Evolutionary conservation across 1,140 invertebrate genomes (phyloP), one percentile per base, ranked within the genome.

Genomic region (Ephestia elutella): DNA sequence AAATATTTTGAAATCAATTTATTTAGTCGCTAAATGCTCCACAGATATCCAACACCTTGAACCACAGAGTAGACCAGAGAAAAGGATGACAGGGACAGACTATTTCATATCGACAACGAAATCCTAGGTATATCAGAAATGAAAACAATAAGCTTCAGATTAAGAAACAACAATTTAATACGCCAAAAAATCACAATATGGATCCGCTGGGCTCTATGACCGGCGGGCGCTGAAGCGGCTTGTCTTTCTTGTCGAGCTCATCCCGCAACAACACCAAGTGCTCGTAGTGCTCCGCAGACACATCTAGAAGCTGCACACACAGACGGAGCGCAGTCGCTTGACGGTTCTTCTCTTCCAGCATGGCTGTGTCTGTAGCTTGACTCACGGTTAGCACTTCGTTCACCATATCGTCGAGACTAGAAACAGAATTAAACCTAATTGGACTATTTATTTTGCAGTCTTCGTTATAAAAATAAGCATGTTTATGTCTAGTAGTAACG

Each of bases 371-470:
- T 0, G 85, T 80, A 0, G 69, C 74, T 59, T 83, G 66, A 17
- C 70, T 75, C 2, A 78, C 76, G 5, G 59, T 68, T 9, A 86
- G 54, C 0, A 85, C 80, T 28, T 69, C 67, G 19, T 80, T 75
- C 11, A 85, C 78, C 73, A 85, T 77, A 21, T 84, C 80, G 38
- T 86, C 81, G 57, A 87, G 58, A 53, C 84, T 87, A 57, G 18
- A 69, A 63, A 35, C 30, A 28, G 15, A 10, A 44, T 28, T 28
- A 8, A 32, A 32, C 11, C 11, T 8, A 11, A 10, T 32, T 32
- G 11, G 30, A 32, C 30, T 32, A 3, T 28, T 32, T 10, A 32
- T 3, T 25, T 25, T 25, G 21, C 21, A 25, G n/a, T n/a, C n/a
- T n/a, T n/a, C n/a, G n/a, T n/a, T n/a, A n/a, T n/a, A n/a, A n/a